A percentile compares a stretch with the other conserved stretches of the same genome.
phyloP scores from a whole-genome alignment of 2,797 vertebrate species.

The Lacerta agilis region DNA sequence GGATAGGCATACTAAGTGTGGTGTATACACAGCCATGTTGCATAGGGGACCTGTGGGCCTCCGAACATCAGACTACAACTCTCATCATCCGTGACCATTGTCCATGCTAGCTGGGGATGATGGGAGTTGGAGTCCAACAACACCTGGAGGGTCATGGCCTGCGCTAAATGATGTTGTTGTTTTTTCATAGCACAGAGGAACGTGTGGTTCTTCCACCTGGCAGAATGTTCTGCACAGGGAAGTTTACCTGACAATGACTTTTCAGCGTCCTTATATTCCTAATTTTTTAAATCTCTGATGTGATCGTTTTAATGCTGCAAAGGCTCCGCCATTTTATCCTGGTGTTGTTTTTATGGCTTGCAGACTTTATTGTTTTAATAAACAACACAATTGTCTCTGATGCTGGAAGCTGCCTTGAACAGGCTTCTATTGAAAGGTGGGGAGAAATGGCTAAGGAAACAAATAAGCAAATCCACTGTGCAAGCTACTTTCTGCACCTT shows the following conservation, averaged over 20 bases:
- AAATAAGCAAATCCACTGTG: not conserved
- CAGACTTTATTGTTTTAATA: not conserved
- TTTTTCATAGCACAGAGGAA: not conserved
- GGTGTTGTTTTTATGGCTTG: not conserved
- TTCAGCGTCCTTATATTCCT: not conserved
- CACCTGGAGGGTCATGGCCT: not conserved
- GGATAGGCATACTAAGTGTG: not conserved
- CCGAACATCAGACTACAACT: too few relatives aligned
- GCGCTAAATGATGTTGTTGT: not conserved
- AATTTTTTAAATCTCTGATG: not conserved
- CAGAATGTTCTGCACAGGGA: too few relatives aligned
- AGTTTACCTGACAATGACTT: too few relatives aligned
- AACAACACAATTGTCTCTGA: not conserved
- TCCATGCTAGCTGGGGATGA: too few relatives aligned
- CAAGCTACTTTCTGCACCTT: not conserved
- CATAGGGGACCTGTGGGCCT: too few relatives aligned
- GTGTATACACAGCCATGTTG: not conserved
- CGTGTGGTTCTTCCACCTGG: too few relatives aligned
- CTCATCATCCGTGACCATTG: too few relatives aligned
- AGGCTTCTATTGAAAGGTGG: not conserved
- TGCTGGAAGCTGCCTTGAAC: not conserved
- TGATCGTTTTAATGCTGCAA: not conserved
- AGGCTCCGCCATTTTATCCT: not conserved
- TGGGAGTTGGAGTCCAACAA: too few relatives aligned
- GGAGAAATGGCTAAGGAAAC: not conserved